Conservation (phyloP, 37 sponge, comb jelly and placozoan species). For the Mnemiopsis leidyi region DNA sequence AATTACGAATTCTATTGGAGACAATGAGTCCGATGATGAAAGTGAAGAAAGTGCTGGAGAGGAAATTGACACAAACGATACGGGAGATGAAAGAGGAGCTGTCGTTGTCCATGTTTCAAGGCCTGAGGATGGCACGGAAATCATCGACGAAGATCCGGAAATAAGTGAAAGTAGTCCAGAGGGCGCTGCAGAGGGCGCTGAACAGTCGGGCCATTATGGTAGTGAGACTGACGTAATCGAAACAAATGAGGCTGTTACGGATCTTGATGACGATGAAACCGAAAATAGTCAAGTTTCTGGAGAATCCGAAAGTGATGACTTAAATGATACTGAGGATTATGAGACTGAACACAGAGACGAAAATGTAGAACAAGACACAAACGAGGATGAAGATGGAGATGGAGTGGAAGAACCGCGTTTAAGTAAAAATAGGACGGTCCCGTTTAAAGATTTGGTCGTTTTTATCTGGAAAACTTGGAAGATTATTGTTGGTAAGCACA, state of each 20-base stretch:
- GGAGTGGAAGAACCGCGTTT: no score
- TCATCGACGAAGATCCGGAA: background rate
- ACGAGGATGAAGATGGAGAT: background rate
- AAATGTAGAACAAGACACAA: background rate
- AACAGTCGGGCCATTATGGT: no score
- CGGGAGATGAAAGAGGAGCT: background rate
- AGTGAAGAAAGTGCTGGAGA: background rate
- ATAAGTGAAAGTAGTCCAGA: background rate
- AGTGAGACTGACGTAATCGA: no score
- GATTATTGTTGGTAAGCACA: conserved; percentile 6
- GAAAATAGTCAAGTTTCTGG: background rate
- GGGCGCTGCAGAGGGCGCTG: background rate
- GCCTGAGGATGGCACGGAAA: background rate
- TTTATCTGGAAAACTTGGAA: conserved; percentile 10
- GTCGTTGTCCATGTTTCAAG: background rate
- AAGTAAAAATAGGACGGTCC: background rate
- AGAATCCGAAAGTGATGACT: background rate
- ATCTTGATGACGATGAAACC: background rate
- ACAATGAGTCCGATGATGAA: background rate
- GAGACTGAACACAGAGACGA: background rate
- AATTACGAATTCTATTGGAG: no score
- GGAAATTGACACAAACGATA: background rate
- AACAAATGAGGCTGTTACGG: background rate
- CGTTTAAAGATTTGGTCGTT: background rate
- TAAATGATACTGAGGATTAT: background rate